Conservation (phyloP, 2,797 vertebrate species). For the Glossophaga mutica region DNA sequence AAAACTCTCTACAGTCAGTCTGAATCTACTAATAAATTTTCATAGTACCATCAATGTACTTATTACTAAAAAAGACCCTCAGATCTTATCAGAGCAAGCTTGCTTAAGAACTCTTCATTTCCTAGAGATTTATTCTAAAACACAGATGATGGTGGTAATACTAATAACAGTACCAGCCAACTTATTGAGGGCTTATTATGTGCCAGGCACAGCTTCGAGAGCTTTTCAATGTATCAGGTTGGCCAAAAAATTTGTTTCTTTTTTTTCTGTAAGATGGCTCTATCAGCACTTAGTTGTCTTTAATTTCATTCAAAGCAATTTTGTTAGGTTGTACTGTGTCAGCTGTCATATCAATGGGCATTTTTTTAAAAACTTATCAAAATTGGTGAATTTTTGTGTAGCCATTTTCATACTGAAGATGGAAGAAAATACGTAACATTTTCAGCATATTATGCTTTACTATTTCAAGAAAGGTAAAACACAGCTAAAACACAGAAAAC, state of each 20-base stretch:
- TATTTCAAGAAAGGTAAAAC: background rate
- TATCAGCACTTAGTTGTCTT: background rate
- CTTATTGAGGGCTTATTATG: background rate
- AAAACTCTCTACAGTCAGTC: background rate
- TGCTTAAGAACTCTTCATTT: background rate
- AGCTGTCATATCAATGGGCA: background rate
- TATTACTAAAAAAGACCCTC: background rate
- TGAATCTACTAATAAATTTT: conserved; percentile 33
- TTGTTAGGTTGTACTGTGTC: background rate
- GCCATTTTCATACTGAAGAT: background rate
- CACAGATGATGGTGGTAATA: background rate
- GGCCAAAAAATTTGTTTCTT: background rate
- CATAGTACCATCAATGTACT: conserved; percentile 18
- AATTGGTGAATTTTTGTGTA: background rate
- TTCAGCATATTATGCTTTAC: background rate
- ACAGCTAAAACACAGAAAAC: background rate
- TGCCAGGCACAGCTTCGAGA: background rate
- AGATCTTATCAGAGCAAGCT: background rate
- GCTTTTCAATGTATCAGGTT: background rate
- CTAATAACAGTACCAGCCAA: background rate
- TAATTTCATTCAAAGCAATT: background rate
- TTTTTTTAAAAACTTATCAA: background rate
- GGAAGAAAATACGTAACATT: background rate
- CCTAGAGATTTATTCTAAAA: background rate
- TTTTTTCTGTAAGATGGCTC: background rate